phyloP scores from a whole-genome alignment of 2,113 vertebrate genomes.

The Ceyx margarethae region DNA sequence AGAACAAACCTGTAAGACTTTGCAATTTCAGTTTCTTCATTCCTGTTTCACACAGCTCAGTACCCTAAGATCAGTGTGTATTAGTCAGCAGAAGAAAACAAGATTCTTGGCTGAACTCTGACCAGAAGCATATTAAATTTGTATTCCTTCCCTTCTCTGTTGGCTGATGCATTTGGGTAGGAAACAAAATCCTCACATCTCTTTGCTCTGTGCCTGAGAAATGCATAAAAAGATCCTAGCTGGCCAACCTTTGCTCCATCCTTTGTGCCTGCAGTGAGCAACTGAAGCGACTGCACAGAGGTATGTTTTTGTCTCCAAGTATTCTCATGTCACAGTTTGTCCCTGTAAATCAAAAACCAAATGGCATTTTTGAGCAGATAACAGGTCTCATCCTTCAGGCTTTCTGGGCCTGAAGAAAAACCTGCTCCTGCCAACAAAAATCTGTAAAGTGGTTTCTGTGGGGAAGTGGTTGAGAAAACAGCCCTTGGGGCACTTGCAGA shows the following conservation, averaged over 20 bases:
- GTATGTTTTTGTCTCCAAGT: background rate
- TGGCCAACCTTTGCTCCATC: background rate
- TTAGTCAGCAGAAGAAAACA: background rate
- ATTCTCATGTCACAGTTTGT: background rate
- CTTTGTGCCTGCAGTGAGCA: background rate
- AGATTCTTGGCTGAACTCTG: background rate
- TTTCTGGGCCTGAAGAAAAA: conserved; percentile 13
- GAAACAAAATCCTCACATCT: background rate
- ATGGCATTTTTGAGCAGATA: background rate
- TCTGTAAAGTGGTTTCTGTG: conserved; percentile 3
- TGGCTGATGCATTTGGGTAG: background rate
- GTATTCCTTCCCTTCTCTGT: background rate
- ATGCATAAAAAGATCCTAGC: background rate
- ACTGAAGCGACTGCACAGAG: background rate
- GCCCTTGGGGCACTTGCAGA: background rate
- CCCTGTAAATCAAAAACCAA: conserved; percentile 16
- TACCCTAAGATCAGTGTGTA: background rate
- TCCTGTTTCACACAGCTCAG: background rate
- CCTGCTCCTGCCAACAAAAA: background rate
- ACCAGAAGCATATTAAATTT: background rate
- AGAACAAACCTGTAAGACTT: background rate
- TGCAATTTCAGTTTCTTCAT: background rate
- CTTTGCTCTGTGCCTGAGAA: background rate
- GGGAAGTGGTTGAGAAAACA: background rate
- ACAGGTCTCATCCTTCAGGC: conserved; percentile 27